Conservation (phyloP, 1,140 invertebrate species). For the Drosophila busckii region DNA sequence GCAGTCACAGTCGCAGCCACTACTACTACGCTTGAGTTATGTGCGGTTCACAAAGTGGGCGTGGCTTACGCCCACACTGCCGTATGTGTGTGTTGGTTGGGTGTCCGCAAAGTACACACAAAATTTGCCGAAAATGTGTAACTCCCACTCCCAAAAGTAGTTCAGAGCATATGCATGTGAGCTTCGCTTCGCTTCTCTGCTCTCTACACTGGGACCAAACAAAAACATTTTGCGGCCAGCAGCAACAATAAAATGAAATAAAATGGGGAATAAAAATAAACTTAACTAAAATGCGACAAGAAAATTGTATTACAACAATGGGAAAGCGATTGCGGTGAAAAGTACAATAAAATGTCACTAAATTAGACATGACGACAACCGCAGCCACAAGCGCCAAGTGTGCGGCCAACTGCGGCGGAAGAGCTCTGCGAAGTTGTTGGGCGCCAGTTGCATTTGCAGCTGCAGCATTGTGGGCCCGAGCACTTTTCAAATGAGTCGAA, state of each 20-base stretch:
- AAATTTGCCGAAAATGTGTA: constrained; percentile 63
- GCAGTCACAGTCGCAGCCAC: constrained; percentile 42
- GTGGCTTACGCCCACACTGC: constrained; percentile 30
- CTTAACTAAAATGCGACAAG: constrained; percentile 73
- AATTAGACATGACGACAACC: constrained; percentile 74
- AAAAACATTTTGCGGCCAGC: constrained; percentile 63
- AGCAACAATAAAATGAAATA: constrained; percentile 53
- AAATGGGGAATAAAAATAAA: no score
- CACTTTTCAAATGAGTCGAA: constrained; percentile 5
- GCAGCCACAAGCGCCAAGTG: constrained; percentile 31
- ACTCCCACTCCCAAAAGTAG: no score
- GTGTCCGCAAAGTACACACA: constrained; percentile 47
- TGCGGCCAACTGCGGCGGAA: neutral
- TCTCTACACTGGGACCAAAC: no score
- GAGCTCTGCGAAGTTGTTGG: neutral
- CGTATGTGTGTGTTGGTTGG: constrained; percentile 9
- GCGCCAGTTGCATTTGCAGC: constrained; percentile 6
- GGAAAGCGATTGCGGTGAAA: constrained; percentile 71
- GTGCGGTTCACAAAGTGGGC: constrained; percentile 10
- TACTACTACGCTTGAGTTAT: constrained; percentile 57
- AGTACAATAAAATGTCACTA: constrained; percentile 76
- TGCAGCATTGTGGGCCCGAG: constrained; percentile 11
- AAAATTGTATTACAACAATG: constrained; percentile 75
- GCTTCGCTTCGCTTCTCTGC: no score
- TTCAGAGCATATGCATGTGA: no score